Evolutionary conservation across 92 coral and sea anemone species (phyloP).

Genomic region (Desmophyllum pertusum): DNA sequence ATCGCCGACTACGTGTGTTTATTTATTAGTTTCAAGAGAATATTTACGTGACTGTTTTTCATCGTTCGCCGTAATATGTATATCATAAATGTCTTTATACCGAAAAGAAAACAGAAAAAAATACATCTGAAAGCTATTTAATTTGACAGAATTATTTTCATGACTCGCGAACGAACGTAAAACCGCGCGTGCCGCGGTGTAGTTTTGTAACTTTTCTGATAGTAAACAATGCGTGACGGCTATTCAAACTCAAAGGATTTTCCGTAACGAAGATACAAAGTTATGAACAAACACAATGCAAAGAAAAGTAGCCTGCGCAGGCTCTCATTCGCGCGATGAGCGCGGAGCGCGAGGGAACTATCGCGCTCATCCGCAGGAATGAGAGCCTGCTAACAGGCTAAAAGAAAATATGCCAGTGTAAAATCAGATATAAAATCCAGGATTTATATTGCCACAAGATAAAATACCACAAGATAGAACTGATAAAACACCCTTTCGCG

Average conservation of each 20-base stretch:
- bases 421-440: no score
- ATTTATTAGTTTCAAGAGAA: neutral
- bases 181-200: neutral
- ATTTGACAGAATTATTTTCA: neutral
- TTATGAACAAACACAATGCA: neutral
- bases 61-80: neutral
- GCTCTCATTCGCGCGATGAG: no score
- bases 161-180: neutral
- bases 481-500: no score
- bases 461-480: no score
- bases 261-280: neutral
- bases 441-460: no score
- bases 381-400: no score
- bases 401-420: no score
- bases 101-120: neutral
- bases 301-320: no score
- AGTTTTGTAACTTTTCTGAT: neutral
- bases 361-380: no score
- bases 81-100: neutral
- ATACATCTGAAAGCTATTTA: neutral
- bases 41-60: neutral
- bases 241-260: neutral
- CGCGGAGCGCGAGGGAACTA: no score
- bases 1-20: neutral
- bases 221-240: neutral